Percentiles rank a stretch among this genome's conserved stretches.
Conservation (phyloP, 2,888 invertebrate genomes). For the Lamellibrachia columna region DNA sequence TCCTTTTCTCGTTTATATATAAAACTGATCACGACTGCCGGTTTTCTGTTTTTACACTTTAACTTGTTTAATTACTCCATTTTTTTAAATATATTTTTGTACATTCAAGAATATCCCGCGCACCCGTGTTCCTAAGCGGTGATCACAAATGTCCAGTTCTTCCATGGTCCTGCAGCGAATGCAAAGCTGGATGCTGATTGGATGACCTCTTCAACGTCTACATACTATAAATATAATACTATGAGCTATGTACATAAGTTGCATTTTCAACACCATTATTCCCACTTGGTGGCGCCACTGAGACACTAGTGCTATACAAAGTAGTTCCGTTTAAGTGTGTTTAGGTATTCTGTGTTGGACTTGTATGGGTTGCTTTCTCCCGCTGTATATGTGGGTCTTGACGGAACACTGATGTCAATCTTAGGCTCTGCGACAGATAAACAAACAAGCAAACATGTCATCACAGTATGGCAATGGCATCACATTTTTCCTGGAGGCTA, state of each 20-base stretch:
- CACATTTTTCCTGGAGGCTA: too few species aligned
- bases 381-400: slow-evolving; percentile 42
- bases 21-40: slow-evolving; percentile 1
- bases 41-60: neutral
- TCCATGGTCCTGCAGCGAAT: neutral
- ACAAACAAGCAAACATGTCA: slow-evolving; percentile 10
- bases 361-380: slow-evolving; percentile 50
- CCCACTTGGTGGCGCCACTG: neutral
- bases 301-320: slow-evolving; percentile 45
- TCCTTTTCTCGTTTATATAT: too few species aligned
- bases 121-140: neutral
- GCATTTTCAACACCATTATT: neutral
- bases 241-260: neutral
- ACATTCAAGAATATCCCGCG: neutral
- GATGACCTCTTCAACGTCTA: neutral
- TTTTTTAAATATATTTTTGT: neutral
- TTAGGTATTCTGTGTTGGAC: slow-evolving; percentile 55
- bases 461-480: neutral
- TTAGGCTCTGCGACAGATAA: slow-evolving; percentile 27
- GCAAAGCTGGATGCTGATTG: neutral
- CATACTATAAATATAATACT: neutral
- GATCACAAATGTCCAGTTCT: neutral
- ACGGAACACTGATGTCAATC: slow-evolving; percentile 34
- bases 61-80: slow-evolving; percentile 12
- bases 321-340: slow-evolving; percentile 56